Evolutionary conservation across 92 coral and sea anemone genomes (phyloP), one percentile per base, ranked within the genome.

Genomic region (Porites lobata): DNA sequence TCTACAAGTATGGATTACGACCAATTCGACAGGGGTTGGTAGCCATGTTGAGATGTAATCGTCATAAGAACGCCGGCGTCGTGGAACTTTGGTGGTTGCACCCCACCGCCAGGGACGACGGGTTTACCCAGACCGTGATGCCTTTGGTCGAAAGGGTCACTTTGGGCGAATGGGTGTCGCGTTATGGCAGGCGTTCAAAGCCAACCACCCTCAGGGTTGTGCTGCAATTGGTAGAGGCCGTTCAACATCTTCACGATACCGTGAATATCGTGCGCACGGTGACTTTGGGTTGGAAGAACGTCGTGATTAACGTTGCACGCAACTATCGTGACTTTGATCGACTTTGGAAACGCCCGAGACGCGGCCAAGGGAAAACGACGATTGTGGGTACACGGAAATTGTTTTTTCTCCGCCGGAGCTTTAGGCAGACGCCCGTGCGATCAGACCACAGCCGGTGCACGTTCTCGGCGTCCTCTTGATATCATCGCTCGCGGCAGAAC

Each of bases 31-130:
- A 77, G 69, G 21, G 82, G 14, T 14, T 77, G 21, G 32, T 22
- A 3, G 82, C 82, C 4, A 77, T 77, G 82, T 8, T 77, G 69
- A 10, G 9, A 7, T 77, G 82, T 14, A 77, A 77, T 63, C 52
- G 68, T 24, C 53, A 12, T 52, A 15, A n/a, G 66, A 6, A 77
- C 61, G 19, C 6, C 4, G 13, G 8, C 5, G 8, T 77, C 56
- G 69, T 77, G 22, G 9, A 10, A 59, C 38, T 77, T 52, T 11
- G 24, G 11, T 77, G 69, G 51, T 7, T 63, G 70, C 69, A 59
- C 59, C 52, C 82, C 82, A 26, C 56, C 52, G 1, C 1, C 69
- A 1, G 82, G 53, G 1, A 18, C 69, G 12, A 6, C 26, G 1
- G 50, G 20, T 1, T 29, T 77, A 8, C 82, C 82, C 3, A 63